Conservation (phyloP, 1,140 invertebrate genomes). For the Patella vulgata region DNA sequence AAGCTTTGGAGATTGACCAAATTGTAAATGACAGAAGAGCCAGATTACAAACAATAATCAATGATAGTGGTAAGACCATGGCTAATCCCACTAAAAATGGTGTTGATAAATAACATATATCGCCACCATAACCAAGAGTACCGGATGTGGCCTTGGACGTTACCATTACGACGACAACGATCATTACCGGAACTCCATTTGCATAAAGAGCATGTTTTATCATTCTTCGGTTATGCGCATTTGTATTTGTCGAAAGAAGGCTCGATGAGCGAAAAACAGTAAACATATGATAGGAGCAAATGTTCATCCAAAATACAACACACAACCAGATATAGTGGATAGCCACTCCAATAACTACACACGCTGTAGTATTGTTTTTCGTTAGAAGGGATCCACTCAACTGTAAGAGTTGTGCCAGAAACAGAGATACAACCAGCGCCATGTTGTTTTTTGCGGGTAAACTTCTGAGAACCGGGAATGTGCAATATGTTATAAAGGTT, state of each 20-base stretch:
- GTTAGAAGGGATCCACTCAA: conserved; percentile 48
- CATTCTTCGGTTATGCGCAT: neutral
- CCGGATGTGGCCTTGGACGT: neutral
- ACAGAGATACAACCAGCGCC: conserved; percentile 61
- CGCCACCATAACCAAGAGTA: conserved; percentile 22
- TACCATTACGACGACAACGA: neutral
- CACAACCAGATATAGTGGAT: conserved; percentile 92
- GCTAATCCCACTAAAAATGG: conserved; percentile 9
- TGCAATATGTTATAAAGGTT: conserved; percentile 62
- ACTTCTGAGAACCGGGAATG: conserved; percentile 63
- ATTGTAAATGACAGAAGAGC: conserved; percentile 23
- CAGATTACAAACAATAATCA: conserved; percentile 23
- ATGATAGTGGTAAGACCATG: conserved; percentile 17
- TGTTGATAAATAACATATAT: conserved; percentile 27
- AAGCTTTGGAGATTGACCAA: conserved; percentile 12
- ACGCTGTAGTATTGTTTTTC: conserved; percentile 33
- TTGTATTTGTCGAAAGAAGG: neutral
- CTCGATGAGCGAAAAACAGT: conserved; percentile 68
- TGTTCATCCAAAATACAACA: conserved; percentile 94
- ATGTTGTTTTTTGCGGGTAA: conserved; percentile 67
- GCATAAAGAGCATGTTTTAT: conserved; percentile 5
- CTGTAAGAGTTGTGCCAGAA: conserved; percentile 65
- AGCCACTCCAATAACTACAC: conserved; percentile 73
- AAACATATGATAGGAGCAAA: conserved; percentile 76
- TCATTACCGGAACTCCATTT: conserved; percentile 7